Percentiles rank a stretch among this genome's conserved stretches.
These are phyloP conservation scores for Melanophora roralis DNA, from an alignment of 2,888 invertebrate species.

Conservation along the genomic window DNA sequence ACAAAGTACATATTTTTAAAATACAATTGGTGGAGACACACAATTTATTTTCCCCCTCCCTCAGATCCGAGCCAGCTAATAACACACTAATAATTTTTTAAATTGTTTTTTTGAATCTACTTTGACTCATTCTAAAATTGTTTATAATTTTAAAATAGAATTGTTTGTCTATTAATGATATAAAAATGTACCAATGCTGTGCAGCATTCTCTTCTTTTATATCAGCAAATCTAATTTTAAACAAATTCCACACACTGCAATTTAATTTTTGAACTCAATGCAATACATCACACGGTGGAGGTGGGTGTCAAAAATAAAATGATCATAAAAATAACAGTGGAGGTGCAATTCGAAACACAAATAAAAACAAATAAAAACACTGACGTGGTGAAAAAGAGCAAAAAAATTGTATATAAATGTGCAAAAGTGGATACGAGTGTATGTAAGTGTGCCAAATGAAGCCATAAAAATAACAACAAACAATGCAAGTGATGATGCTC, in stretches of 20 bases:
- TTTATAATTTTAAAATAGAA: slow-evolving; percentile 35
- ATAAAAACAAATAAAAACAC: not conserved
- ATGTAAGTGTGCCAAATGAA: slow-evolving; percentile 36
- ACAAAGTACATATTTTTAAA: too few species aligned
- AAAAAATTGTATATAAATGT: not conserved
- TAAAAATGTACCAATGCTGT: slow-evolving; percentile 26
- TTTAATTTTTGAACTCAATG: slow-evolving; percentile 34
- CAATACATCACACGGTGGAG: slow-evolving; percentile 2
- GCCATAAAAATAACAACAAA: not conserved
- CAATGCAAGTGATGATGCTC: not conserved
- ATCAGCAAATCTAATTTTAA: slow-evolving; percentile 35
- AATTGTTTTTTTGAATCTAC: not conserved
- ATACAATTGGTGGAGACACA: too few species aligned
- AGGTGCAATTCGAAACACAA: not conserved
- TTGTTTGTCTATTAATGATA: slow-evolving; percentile 8
- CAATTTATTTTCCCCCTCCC: too few species aligned
- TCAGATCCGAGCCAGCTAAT: too few species aligned
- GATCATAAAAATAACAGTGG: slow-evolving; percentile 9
- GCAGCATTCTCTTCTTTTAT: slow-evolving; percentile 46
- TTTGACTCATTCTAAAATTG: not conserved
- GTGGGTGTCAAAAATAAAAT: not conserved
- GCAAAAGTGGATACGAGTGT: slow-evolving; percentile 16
- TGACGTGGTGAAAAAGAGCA: not conserved
- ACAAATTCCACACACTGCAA: slow-evolving; percentile 37
- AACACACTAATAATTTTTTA: not conserved